phyloP scores from a whole-genome alignment of 2,113 vertebrate species.

The Macrotus californicus region DNA sequence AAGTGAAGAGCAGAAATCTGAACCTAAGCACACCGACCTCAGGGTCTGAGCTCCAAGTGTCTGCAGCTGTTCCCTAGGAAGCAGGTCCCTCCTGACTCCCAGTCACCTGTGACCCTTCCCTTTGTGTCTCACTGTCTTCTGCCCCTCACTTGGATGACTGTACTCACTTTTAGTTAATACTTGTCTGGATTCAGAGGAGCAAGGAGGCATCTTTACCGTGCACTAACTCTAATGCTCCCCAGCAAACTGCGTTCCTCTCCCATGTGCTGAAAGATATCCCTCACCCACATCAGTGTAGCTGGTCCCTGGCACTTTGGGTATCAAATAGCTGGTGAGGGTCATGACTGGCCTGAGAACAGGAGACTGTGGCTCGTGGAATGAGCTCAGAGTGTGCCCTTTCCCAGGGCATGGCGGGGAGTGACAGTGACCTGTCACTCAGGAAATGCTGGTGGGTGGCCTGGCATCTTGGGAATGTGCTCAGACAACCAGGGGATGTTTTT shows the following conservation, averaged over 20 bases:
- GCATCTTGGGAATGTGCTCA: slow-evolving; percentile 67
- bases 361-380: background rate
- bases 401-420: slow-evolving; percentile 42
- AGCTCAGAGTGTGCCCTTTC: slow-evolving; percentile 32
- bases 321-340: background rate
- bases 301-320: background rate
- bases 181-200: background rate
- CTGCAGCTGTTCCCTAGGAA: background rate
- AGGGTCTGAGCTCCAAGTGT: background rate
- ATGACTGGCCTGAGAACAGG: background rate
- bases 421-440: slow-evolving; percentile 39
- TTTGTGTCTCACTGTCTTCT: background rate
- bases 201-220: rapidly evolving
- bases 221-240: rapidly evolving
- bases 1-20: background rate
- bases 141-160: background rate
- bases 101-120: rapidly evolving
- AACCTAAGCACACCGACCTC: background rate
- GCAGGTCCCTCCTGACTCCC: background rate
- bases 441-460: slow-evolving; percentile 42
- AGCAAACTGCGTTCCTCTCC: background rate
- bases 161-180: background rate
- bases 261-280: rapidly evolving
- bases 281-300: background rate
- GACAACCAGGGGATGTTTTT: slow-evolving; percentile 55